Base-by-base conservation (phyloP, 2,113 vertebrate species). In the Baryphthengus martii region DNA sequence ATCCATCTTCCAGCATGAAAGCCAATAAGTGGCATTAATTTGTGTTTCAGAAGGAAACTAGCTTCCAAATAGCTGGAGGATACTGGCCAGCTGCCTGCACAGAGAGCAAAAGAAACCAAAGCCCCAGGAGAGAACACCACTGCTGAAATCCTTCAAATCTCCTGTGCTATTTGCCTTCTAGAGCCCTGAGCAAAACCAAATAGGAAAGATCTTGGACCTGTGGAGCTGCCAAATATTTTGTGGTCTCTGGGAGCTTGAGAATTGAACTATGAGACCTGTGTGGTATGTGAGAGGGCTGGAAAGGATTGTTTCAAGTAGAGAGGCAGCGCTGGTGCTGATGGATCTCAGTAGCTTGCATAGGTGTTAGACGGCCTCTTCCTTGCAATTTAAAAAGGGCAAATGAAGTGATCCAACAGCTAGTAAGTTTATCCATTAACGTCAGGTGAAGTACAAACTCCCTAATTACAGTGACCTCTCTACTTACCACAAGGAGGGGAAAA, bases 201-300 rank as follows among this genome's bases (percentile, higher is more conserved):
- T 97, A 98, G 98, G 96, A 98, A 97, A 94, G 95, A 91, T 95
- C 95, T 96, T 58, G 98, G 97, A 97, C 96, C 85, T 73, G 44
- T 40, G 40, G 81, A 66, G 33, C 82, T 97, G 97, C 97, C 97
- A 98, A 97, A 79, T 97, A 97, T 95, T 93, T 95, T 35, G 93
- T 97, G 96, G 97, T 97, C 94, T 96, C 94, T 68, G 37, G 89
- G 93, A 95, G 87, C 90, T 55, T 92, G 81, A 79, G 89, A 89
- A 77, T 94, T 89, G 75, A 96, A 73, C 92, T 92, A 6, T 13
- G 42, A 95, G 96, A 96, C 86, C 95, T 79, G 52, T 52, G 92
- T 91, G 89, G 88, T 97, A 45, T 95, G 81, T 65, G 70, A 94
- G 93, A 94, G 70, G 55, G 86, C 93, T 97, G 97, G 91, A 95